Evolutionary conservation across 2,113 vertebrate species (phyloP), one percentile per base, ranked within the genome.

Genomic region (Ia io): DNA sequence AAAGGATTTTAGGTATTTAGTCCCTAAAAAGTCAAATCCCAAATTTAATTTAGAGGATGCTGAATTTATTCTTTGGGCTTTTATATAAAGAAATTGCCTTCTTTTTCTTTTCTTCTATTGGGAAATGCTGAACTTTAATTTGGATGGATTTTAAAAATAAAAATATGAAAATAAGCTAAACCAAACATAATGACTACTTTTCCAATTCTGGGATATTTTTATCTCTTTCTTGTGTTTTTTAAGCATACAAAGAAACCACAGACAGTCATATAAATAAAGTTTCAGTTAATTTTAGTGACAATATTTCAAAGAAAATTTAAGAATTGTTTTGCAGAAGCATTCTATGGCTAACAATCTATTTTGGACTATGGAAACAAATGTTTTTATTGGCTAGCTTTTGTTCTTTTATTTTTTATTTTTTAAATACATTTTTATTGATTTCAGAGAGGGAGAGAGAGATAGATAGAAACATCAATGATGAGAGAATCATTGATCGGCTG

Each of bases 111-210:
- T 84, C n/a, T 86, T 95, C 65, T 93, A 25, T 94, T 97, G 95
- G 90, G 65, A 93, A 94, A 44, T 89, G 53, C 74, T 91, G 40
- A 95, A 91, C 78, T 97, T 97, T 91, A 96, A 90, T 95, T 97
- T 93, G 79, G 84, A 84, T 90, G 93, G 25, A 94, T 95, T 97
- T 97, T 97, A 97, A 97, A 97, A 97, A 97, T 97, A 98, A 97
- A 97, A 97, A 95, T 94, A 96, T 96, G 96, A 96, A 97, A 97
- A 97, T 96, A 97, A 97, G 92, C 70, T 96, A 86, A 96, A 96
- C 95, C 92, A 93, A 95, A 87, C 91, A 94, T 96, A 97, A 96
- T 97, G 86, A 97, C 97, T 97, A 59, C 92, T 95, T 96, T 98
- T 95, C 88, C 59, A 86, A 71, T 95, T 96, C 93, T 94, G 51